Evolutionary conservation across 2,797 vertebrate species (phyloP).

Genomic region (Chaenodraco wilsoni): DNA sequence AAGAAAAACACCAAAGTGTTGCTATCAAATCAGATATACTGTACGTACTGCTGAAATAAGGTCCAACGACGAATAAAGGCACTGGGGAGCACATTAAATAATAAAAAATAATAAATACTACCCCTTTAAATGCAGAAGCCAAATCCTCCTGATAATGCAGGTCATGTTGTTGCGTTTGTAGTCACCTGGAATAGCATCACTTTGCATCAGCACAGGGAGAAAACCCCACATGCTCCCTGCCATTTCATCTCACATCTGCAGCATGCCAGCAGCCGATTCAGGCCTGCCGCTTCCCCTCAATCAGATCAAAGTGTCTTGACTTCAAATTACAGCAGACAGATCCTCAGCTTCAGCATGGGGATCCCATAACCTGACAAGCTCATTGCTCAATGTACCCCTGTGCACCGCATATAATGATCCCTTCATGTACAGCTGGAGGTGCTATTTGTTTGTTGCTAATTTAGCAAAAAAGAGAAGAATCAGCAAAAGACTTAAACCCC

Average conservation of each 20-base stretch:
- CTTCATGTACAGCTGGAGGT: slow-evolving; percentile 62
- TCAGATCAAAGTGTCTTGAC: slow-evolving; percentile 63
- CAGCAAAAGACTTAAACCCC: slow-evolving; percentile 67
- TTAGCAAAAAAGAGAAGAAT: slow-evolving; percentile 65
- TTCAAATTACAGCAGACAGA: slow-evolving; percentile 53
- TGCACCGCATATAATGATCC: slow-evolving; percentile 54
- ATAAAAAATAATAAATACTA: slow-evolving; percentile 64
- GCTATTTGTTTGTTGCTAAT: slow-evolving; percentile 72
- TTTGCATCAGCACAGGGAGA: slow-evolving; percentile 63
- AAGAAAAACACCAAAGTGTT: slow-evolving; percentile 33
- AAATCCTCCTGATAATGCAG: slow-evolving; percentile 47
- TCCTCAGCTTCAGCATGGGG: slow-evolving; percentile 45
- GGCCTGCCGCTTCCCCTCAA: slow-evolving; percentile 44
- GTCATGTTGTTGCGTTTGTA: slow-evolving; percentile 56
- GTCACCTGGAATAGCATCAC: slow-evolving; percentile 65
- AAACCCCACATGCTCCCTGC: slow-evolving; percentile 44
- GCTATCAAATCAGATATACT: slow-evolving; percentile 64
- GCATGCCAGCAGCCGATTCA: slow-evolving; percentile 51
- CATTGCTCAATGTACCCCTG: slow-evolving; percentile 57
- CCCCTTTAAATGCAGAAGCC: slow-evolving; percentile 61
- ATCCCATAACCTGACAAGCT: slow-evolving; percentile 57
- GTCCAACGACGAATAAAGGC: slow-evolving; percentile 57
- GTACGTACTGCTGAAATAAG: slow-evolving; percentile 56
- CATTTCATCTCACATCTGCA: slow-evolving; percentile 54
- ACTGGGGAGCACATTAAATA: slow-evolving; percentile 58